These are phyloP conservation scores for Sarcophaga carnaria DNA, from an alignment of 2,888 invertebrate genomes.

Conservation along the genomic window DNA sequence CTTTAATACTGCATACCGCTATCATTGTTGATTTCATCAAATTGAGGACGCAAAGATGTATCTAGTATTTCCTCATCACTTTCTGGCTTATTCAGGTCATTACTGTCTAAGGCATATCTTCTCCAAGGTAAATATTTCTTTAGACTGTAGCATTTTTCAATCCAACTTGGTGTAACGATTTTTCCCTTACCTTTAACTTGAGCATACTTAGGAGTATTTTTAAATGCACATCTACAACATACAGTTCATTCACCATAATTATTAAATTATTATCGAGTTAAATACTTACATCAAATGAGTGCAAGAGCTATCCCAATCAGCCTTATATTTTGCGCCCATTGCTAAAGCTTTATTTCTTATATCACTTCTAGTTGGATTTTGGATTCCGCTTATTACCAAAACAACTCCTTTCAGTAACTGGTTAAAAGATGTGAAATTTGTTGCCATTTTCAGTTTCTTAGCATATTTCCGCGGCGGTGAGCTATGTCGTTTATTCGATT, in stretches of 20 bases:
- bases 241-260: background rate
- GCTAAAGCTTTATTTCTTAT: conserved; percentile 87
- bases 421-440: conserved; percentile 83
- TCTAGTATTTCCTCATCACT: conserved; percentile 80
- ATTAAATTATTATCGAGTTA: background rate
- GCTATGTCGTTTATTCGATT: conserved; percentile 71
- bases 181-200: conserved; percentile 85
- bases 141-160: conserved; percentile 85
- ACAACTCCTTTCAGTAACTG: conserved; percentile 86
- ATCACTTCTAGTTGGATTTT: conserved; percentile 89
- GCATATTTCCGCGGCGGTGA: conserved; percentile 71
- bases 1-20: background rate
- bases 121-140: conserved; percentile 83
- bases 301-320: conserved; percentile 88
- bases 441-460: conserved; percentile 75
- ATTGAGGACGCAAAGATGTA: conserved; percentile 71
- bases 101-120: conserved; percentile 77
- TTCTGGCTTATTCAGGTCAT: conserved; percentile 74
- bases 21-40: background rate
- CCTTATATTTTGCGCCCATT: conserved; percentile 90
- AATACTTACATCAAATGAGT: conserved; percentile 92
- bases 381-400: conserved; percentile 92
- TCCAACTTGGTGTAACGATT: conserved; percentile 89
- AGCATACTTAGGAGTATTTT: conserved; percentile 93
- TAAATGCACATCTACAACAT: conserved; percentile 90